These are phyloP conservation scores for Patella depressa DNA, from an alignment of 2,888 invertebrate genomes.

Conservation along the genomic window DNA sequence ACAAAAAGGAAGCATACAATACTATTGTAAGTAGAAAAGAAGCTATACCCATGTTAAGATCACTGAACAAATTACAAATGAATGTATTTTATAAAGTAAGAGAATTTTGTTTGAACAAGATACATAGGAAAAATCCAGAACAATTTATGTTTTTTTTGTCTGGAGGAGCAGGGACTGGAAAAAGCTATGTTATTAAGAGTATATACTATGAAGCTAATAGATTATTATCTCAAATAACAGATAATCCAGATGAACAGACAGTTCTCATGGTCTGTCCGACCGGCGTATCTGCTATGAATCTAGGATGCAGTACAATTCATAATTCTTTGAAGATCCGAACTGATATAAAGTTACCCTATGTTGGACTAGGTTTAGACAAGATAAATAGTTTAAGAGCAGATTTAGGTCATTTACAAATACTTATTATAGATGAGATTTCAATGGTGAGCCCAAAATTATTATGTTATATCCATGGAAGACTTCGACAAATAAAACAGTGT, in stretches of 20 bases:
- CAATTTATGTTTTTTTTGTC: constrained; percentile 23
- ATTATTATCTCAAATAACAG: constrained; percentile 3
- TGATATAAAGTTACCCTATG: constrained; percentile 17
- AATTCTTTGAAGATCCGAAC: background rate
- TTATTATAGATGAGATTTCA: constrained; percentile 25
- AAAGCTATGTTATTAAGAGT: constrained; percentile 20
- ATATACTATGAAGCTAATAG: constrained; percentile 22
- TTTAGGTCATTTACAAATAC: constrained; percentile 14
- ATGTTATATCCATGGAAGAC: constrained; percentile 22
- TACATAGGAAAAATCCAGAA: constrained; percentile 1
- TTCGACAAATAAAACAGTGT: constrained; percentile 23
- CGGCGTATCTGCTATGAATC: constrained; percentile 14
- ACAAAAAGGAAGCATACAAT: background rate
- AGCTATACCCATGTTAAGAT: constrained; percentile 4
- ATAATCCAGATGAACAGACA: constrained; percentile 18
- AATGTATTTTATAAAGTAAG: constrained; percentile 25
- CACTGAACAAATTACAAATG: constrained; percentile 20
- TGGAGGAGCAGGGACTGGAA: constrained; percentile 25
- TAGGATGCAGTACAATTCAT: constrained; percentile 15
- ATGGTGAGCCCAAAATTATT: constrained; percentile 12
- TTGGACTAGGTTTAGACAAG: constrained; percentile 9
- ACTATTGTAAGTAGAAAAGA: background rate
- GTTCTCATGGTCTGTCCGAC: constrained; percentile 9
- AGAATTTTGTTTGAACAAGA: constrained; percentile 19
- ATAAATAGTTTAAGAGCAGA: constrained; percentile 13